Conservation (phyloP, 2,888 invertebrate species). For the Andricus curvator region DNA sequence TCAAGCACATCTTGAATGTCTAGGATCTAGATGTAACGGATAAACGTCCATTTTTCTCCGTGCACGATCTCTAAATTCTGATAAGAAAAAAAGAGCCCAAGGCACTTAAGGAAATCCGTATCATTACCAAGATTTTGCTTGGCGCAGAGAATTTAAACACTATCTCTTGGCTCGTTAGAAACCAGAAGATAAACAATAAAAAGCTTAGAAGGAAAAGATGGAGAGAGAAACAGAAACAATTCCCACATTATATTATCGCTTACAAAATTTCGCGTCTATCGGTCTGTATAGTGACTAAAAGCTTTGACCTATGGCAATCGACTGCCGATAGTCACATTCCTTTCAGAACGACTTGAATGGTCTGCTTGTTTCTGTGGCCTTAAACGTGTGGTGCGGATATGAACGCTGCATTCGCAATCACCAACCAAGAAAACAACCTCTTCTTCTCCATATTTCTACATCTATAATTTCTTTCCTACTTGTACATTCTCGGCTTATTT, state of each 20-base stretch:
- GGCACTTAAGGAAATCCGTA: not conserved
- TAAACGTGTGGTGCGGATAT: conserved; percentile 9
- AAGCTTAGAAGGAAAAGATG: conserved; percentile 30
- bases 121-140: conserved; percentile 9
- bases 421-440: not conserved
- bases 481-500: not conserved
- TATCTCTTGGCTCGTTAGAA: conserved; percentile 7
- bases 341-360: conserved; percentile 70
- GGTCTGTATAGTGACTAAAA: conserved; percentile 67
- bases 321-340: conserved; percentile 73
- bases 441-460: not conserved
- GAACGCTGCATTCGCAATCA: not conserved
- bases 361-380: conserved; percentile 66
- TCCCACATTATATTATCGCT: conserved; percentile 62
- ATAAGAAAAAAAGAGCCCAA: not conserved
- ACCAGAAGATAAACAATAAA: conserved; percentile 8
- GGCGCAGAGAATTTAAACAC: not conserved
- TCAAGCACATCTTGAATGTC: too few relatives aligned
- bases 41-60: too few relatives aligned
- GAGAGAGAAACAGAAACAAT: conserved; percentile 53
- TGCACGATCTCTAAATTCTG: not conserved
- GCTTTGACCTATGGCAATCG: conserved; percentile 76
- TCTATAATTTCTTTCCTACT: too few relatives aligned
- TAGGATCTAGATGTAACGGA: too few relatives aligned
- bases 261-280: conserved; percentile 68